Evolutionary conservation across 2,797 vertebrate genomes (phyloP).

Genomic region (Mus minutoides): DNA sequence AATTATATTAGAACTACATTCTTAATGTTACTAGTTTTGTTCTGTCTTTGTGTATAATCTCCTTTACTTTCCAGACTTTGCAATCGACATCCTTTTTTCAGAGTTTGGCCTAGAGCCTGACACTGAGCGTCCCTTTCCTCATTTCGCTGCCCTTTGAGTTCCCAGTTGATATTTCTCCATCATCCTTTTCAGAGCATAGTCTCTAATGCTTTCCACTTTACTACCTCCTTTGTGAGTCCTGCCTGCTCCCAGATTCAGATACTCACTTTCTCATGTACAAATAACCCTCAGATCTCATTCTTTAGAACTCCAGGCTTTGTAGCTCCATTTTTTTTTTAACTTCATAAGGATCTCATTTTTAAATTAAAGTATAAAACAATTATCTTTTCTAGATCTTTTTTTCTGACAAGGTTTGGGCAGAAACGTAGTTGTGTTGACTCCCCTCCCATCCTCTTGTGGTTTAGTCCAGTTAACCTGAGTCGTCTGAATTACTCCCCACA

Average conservation of each 20-base stretch:
- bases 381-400: not conserved
- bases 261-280: not conserved
- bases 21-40: not conserved
- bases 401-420: not conserved
- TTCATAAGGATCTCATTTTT: conserved; percentile 9
- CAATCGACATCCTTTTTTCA: not conserved
- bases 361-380: conserved; percentile 23
- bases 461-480: not conserved
- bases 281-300: conserved; percentile 16
- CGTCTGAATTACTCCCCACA: not conserved
- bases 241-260: not conserved
- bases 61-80: not conserved
- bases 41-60: not conserved
- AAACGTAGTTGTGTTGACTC: not conserved
- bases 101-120: not conserved
- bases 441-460: not conserved
- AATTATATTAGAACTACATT: conserved; percentile 30
- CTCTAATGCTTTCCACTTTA: not conserved
- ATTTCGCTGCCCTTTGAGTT: not conserved
- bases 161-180: not conserved
- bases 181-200: not conserved
- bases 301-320: not conserved
- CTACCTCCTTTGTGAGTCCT: not conserved
- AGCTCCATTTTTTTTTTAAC: conserved; percentile 9
- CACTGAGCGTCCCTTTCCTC: not conserved